phyloP scores from a whole-genome alignment of 2,888 invertebrate species.

The Oegoconia quadripuncta region DNA sequence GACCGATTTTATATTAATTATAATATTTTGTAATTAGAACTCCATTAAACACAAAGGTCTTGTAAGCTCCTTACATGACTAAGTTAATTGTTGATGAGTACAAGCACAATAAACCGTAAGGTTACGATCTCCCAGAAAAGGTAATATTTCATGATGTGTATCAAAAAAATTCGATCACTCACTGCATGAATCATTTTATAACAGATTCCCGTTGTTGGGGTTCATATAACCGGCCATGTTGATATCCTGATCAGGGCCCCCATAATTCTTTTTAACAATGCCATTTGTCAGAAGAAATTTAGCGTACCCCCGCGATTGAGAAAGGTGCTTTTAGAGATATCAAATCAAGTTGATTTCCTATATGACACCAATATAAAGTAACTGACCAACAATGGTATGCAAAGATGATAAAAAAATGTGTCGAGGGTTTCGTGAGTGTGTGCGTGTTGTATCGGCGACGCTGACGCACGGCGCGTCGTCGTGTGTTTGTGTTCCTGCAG shows the following conservation, averaged over 20 bases:
- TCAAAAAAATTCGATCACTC: constrained; percentile 29
- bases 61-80: no score
- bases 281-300: constrained; percentile 31
- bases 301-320: constrained; percentile 30
- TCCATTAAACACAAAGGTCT: no score
- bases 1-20: no score
- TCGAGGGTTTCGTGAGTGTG: constrained; percentile 33
- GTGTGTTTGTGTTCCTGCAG: constrained; percentile 46
- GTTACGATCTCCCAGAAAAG: no score
- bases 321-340: constrained; percentile 34
- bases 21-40: no score
- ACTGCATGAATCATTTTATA: constrained; percentile 36
- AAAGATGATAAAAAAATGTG: constrained; percentile 53
- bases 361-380: constrained; percentile 61
- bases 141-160: no score
- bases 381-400: constrained; percentile 55
- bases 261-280: constrained; percentile 25
- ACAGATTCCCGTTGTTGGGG: constrained; percentile 7
- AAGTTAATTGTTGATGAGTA: no score
- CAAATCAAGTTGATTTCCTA: constrained; percentile 35
- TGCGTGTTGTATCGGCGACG: constrained; percentile 24
- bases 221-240: constrained; percentile 10
- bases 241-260: constrained; percentile 6
- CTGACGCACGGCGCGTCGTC: constrained; percentile 45
- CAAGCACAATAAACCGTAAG: no score